Conservation (phyloP, 2,113 vertebrate species). For the Egretta garzetta region DNA sequence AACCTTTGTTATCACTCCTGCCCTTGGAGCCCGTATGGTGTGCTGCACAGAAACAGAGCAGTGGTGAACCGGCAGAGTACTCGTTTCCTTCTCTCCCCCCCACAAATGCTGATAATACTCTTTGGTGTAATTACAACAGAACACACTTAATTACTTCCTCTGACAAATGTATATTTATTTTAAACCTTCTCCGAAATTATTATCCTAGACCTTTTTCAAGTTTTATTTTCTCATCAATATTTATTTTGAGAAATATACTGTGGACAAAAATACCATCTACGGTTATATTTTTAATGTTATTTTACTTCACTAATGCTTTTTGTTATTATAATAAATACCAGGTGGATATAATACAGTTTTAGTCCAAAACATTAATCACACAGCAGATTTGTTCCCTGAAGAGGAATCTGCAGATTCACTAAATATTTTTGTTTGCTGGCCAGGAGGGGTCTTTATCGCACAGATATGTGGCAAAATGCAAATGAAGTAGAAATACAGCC, state of each 20-base stretch:
- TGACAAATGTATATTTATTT: not conserved
- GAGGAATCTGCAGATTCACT: not conserved
- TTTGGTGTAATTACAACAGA: not conserved
- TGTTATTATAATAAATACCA: not conserved
- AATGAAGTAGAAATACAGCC: not conserved
- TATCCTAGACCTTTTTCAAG: not conserved
- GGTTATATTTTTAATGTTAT: not conserved
- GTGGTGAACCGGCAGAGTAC: not conserved
- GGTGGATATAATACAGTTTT: not conserved
- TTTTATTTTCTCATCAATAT: not conserved
- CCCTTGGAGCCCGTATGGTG: conserved; percentile 88
- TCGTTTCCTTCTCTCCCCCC: no score
- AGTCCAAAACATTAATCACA: not conserved
- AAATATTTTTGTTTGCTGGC: not conserved
- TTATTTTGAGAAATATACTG: not conserved
- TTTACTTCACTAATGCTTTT: not conserved
- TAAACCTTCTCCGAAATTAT: not conserved
- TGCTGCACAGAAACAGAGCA: conserved; percentile 79
- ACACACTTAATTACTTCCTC: not conserved
- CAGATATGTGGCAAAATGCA: not conserved
- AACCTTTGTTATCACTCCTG: conserved; percentile 89
- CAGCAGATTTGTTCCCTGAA: not conserved
- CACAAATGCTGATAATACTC: not conserved
- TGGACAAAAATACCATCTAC: not conserved
- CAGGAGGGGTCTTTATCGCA: not conserved